Base-by-base conservation (phyloP, 2,888 invertebrate species). In the Yponomeuta cagnagella region DNA sequence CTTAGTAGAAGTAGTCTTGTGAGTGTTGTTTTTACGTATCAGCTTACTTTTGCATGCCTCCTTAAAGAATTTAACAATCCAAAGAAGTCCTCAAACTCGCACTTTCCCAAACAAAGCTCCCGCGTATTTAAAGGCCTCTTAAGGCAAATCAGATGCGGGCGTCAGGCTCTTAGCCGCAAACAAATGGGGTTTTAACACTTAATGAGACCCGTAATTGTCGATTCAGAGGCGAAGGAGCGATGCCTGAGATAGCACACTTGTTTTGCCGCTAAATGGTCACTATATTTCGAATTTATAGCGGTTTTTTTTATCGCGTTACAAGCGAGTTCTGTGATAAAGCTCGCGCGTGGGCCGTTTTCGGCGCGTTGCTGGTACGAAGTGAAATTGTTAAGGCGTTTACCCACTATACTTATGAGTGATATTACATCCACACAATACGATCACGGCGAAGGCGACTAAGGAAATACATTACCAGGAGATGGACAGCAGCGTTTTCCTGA, bases 101-200 rank as follows among this genome's bases (percentile, higher is more conserved):
- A 58, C 52, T 52, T 52, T 58, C 52, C 52, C 52, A 58, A 15
- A 58, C 52, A 58, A 58, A 12, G 52, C 52, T 58, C 15, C 15
- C 3, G 15, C 30, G 65, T 65, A 65, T 33, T 65, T 65, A 65
- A 63, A 12, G 15, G 37, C 70, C 70, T 63, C 31, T 63, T 63
- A 63, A 48, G 63, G n/a, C 63, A 48, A 48, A 48, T 70, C 64
- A 48, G 65, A 48, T 64, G 31, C 30, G 30, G 48, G 37, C 63
- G 64, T 70, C 48, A 33, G 71, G 73, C 74, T 76, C 73, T 79
- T 81, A 79, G 78, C 71, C 37, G 74, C 76, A 73, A 78, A 79
- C 76, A 78, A 81, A 71, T 80, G 78, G 76, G 76, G 75, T 75
- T 82, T 79, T 77, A 78, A 77, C 77, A 74, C 73, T 77, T 81